A percentile compares a stretch with the other conserved stretches of the same genome.
Evolutionary conservation across 2,113 vertebrate species (phyloP).

Genomic region (Gobius niger): DNA sequence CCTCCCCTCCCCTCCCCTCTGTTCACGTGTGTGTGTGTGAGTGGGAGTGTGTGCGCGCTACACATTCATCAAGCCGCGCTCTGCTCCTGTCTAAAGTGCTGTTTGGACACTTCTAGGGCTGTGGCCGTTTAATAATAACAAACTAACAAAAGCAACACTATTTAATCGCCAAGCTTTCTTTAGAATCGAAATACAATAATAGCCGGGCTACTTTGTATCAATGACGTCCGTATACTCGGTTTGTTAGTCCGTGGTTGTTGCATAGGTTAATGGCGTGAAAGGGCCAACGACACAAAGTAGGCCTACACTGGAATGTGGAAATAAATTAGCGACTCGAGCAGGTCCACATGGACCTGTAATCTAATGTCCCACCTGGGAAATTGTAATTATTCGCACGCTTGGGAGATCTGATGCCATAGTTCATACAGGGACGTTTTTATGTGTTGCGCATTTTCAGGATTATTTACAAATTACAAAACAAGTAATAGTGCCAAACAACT

Average conservation of each 20-base stretch:
- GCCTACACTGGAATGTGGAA: not conserved
- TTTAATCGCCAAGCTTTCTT: too few species aligned
- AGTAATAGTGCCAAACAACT: accelerated
- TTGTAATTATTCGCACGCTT: not conserved
- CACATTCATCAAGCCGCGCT: conserved; percentile 52
- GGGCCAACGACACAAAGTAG: not conserved
- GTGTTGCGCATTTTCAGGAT: not conserved
- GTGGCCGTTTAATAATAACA: conserved; percentile 53
- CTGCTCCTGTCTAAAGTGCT: conserved; percentile 26
- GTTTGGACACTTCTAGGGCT: conserved; percentile 50
- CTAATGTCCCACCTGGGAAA: not conserved
- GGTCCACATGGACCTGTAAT: not conserved
- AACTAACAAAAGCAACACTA: too few species aligned
- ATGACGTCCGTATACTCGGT: too few species aligned
- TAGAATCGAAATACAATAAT: too few species aligned
- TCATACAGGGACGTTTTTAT: not conserved
- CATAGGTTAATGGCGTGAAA: not conserved
- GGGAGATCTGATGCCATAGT: not conserved
- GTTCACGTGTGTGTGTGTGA: not conserved
- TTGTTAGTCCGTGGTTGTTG: not conserved
- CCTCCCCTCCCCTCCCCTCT: conserved; percentile 27
- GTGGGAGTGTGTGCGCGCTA: not conserved
- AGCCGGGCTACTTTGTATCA: too few species aligned
- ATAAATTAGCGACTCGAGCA: conserved; percentile 23
- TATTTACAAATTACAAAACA: not conserved